Evolutionary conservation across 2,888 invertebrate genomes (phyloP).

Genomic region (Pristionchus japonicus): DNA sequence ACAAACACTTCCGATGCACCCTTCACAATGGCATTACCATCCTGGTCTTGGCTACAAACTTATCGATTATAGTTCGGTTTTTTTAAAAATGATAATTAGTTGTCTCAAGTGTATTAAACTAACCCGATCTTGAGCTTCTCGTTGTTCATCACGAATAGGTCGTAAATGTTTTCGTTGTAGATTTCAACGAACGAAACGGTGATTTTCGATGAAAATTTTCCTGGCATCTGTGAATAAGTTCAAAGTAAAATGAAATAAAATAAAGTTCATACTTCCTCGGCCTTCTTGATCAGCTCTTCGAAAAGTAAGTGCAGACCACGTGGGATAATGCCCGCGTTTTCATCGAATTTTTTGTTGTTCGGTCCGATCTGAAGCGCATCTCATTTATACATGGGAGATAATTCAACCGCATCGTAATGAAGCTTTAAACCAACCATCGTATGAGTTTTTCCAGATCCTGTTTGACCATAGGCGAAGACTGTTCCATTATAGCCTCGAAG

Average conservation of each 20-base stretch:
- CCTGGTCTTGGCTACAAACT: background rate
- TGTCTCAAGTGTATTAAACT: background rate
- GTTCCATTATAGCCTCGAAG: constrained; percentile 77
- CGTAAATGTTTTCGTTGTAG: constrained; percentile 77
- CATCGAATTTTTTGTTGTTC: background rate
- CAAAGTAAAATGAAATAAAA: background rate
- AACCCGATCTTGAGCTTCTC: constrained; percentile 50
- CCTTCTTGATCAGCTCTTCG: constrained; percentile 68
- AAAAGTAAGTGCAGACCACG: constrained; percentile 76
- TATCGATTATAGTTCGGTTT: background rate
- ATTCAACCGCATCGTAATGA: no score
- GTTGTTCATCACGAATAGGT: constrained; percentile 72
- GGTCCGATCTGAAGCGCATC: background rate
- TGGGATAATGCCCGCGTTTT: constrained; percentile 75
- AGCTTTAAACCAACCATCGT: no score
- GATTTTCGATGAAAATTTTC: constrained; percentile 74
- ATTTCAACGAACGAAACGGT: constrained; percentile 77
- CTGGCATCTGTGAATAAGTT: constrained; percentile 68
- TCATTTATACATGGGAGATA: background rate
- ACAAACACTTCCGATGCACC: constrained; percentile 70
- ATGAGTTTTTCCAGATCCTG: constrained; percentile 77
- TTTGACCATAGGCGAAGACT: constrained; percentile 78
- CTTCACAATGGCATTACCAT: constrained; percentile 74
- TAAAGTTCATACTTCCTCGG: background rate
- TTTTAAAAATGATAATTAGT: background rate